Conservation (phyloP, 2,888 invertebrate genomes). For the Cephonodes hylas region DNA sequence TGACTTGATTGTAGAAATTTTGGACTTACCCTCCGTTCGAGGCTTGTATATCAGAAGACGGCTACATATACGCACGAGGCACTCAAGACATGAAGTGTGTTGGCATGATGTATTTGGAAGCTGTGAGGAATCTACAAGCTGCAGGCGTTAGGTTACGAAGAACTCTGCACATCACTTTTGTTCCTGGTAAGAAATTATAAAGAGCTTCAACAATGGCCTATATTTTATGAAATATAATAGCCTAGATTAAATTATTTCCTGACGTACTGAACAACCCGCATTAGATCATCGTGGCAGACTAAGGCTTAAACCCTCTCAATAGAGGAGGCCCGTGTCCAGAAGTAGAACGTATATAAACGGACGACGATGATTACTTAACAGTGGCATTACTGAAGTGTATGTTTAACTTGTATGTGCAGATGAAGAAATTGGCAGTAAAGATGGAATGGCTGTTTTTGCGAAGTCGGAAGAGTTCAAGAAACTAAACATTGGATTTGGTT, state of each 20-base stretch:
- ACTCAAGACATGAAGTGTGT: constrained; percentile 91
- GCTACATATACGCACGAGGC: constrained; percentile 91
- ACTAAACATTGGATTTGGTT: constrained; percentile 87
- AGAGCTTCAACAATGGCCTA: too few species aligned
- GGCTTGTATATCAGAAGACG: constrained; percentile 89
- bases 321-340: too few species aligned
- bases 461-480: constrained; percentile 83
- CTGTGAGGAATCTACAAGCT: constrained; percentile 80
- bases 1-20: constrained; percentile 83
- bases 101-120: constrained; percentile 87
- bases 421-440: constrained; percentile 87
- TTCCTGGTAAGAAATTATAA: constrained; percentile 79
- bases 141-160: constrained; percentile 77
- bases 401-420: constrained; percentile 62
- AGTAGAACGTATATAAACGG: too few species aligned
- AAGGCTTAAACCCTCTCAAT: too few species aligned
- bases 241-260: too few species aligned
- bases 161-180: constrained; percentile 85
- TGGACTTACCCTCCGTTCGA: constrained; percentile 94
- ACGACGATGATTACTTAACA: too few species aligned
- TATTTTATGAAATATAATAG: too few species aligned
- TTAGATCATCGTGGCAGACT: too few species aligned
- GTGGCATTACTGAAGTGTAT: too few species aligned
- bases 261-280: too few species aligned
- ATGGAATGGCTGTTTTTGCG: constrained; percentile 87